Evolutionary conservation across 2,888 invertebrate species (phyloP), one percentile per base, ranked within the genome.

Genomic region (Lydus trimaculatus): DNA sequence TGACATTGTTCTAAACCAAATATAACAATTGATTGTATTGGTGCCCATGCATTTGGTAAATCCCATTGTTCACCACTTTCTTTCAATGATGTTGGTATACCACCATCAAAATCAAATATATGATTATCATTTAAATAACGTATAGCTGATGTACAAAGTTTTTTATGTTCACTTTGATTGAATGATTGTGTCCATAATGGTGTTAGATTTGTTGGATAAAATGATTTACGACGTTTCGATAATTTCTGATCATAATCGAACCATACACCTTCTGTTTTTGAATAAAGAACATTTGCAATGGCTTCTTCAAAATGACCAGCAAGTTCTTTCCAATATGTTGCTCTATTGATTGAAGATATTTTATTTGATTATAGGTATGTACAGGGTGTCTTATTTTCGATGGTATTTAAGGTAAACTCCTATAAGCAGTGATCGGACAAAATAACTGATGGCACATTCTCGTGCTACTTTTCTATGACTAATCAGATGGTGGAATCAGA

Each of bases 21-120:
- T 0, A 95, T 89, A 0, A 93, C 85, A 62, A 94, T 89, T 77
- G 92, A 92, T 72, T 94, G 92, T 43, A 94, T 87, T 4, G 95
- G 95, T 0, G 95, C 92, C 95, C 95, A 96, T 0, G 93, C 94
- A 80, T 95, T 95, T 0, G 94, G 93, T 76, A 90, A 90, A 81
- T 94, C 94, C 94, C 94, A 92, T 80, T 94, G 92, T 81, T 94
- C 91, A 0, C 91, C 91, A 11, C 90, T 90, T 23, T 87, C 84
- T 72, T 71, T 84, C 48, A 93, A 78, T 0, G 93, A 92, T 0
- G 91, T 86, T 0, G 94, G 94, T 28, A 92, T 87, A 8, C 94
- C 93, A 3, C 93, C 92, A 17, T 87, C 58, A 74, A 86, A 90
- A 28, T 87, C 81, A 66, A 90, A 83, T 9, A 86, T 85, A 0